Evolutionary conservation across 2,888 invertebrate genomes (phyloP), one percentile per base, ranked within the genome.

Genomic region (Amblyteles armatorius): DNA sequence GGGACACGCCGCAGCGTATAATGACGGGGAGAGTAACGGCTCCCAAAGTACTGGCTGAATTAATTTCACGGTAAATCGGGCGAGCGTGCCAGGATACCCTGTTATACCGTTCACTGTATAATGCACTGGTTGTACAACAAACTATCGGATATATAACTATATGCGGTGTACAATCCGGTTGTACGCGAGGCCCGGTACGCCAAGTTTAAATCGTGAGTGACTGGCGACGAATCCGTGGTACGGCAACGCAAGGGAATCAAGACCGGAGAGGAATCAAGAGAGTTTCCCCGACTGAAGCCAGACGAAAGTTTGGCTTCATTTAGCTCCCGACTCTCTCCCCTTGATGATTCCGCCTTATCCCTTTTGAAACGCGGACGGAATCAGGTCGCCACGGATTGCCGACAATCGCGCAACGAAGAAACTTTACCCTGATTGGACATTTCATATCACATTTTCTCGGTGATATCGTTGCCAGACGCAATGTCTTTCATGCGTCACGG

Each of bases 21-120:
- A 85, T 85, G 85, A 83, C 80, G 79, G 48, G 33, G 83, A 83
- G 85, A 83, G 77, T 85, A 85, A 85, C 85, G 80, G 85, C 79
- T 83, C 83, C 83, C 85, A 83, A 85, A 83, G 85, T 83, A 85
- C 79, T 73, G 63, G 78, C 80, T 83, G 85, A 85, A 85, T 85
- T 85, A 83, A 85, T 85, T 85, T 83, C 74, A 85, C 71, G 85
- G 80, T 80, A 77, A 80, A 85, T 85, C 85, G 85, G 77, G 63
- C 80, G 77, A 78, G 55, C 74, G 72, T 67, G 72, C 67, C 68
- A 44, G 83, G 40, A 76, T 83, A 80, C 79, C 65, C 52, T 82
- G 73, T 78, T 76, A 76, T 78, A 80, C 77, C 72, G 67, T 82
- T 57, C 33, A 33, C 22, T 67, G 40, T 71, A 44, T 65, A 79